A percentile compares a stretch with the other conserved stretches of the same genome.
Conservation (phyloP, 1,140 invertebrate species). For the Ips typographus region DNA sequence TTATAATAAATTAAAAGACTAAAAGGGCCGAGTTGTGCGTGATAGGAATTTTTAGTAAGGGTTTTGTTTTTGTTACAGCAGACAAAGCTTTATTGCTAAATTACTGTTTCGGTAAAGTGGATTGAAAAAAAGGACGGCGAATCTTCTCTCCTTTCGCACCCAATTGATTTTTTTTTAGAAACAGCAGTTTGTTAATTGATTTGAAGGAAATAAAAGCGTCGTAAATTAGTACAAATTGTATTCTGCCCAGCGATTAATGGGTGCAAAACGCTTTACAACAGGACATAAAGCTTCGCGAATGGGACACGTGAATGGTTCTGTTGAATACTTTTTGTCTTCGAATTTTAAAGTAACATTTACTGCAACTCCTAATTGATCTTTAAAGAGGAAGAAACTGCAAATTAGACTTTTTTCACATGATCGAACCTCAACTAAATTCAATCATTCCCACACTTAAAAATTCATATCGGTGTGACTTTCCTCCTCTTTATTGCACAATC, state of each 20-base stretch:
- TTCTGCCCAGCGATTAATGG: slow-evolving; percentile 11
- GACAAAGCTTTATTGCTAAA: too few species aligned
- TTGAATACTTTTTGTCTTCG: not conserved
- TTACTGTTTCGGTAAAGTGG: too few species aligned
- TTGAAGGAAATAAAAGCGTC: slow-evolving; percentile 10
- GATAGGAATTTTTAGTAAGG: too few species aligned
- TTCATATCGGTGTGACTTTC: not conserved
- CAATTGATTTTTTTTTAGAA: slow-evolving; percentile 1
- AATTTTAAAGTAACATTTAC: not conserved
- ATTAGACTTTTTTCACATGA: too few species aligned
- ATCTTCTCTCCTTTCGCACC: not conserved
- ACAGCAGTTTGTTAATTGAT: slow-evolving; percentile 14
- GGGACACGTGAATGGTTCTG: not conserved
- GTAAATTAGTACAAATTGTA: slow-evolving; percentile 14
- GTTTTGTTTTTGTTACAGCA: too few species aligned
- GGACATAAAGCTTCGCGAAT: not conserved
- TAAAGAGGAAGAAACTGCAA: too few species aligned
- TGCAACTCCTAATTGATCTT: too few species aligned
- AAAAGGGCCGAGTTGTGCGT: too few species aligned
- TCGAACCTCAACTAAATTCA: not conserved
- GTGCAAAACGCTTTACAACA: not conserved
- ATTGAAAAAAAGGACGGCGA: too few species aligned
- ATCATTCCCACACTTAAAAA: slow-evolving; percentile 1
- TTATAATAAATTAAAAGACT: not conserved
- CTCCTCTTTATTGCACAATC: not conserved